Percentiles rank a stretch among this genome's conserved stretches.
phyloP scores from a whole-genome alignment of 2,113 vertebrate genomes.

The Cariama cristata region DNA sequence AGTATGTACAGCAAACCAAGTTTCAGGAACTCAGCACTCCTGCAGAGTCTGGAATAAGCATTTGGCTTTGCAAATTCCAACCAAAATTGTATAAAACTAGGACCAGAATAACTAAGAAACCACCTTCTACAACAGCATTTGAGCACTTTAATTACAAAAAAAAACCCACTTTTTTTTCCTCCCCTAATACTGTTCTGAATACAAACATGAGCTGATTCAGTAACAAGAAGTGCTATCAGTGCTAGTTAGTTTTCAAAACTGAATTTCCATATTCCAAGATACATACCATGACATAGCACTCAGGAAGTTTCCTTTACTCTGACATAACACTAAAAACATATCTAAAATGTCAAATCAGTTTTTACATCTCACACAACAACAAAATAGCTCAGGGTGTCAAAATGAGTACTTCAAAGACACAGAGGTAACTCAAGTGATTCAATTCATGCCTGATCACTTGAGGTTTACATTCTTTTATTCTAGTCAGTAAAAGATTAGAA shows the following conservation, averaged over 20 bases:
- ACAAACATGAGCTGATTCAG: neutral
- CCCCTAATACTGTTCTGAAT: neutral
- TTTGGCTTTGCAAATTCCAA: neutral
- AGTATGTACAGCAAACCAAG: accelerated
- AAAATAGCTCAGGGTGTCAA: neutral
- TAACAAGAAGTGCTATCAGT: neutral
- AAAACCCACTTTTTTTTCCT: neutral
- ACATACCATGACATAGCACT: neutral
- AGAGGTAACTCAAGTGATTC: neutral
- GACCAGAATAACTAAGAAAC: neutral
- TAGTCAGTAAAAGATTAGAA: neutral
- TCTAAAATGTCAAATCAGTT: neutral
- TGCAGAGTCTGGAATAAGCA: neutral
- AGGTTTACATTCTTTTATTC: neutral
- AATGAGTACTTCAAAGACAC: neutral
- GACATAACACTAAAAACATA: neutral
- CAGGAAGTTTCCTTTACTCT: neutral
- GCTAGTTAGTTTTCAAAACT: neutral
- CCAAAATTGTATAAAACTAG: neutral
- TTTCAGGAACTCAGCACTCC: neutral
- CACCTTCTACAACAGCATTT: neutral
- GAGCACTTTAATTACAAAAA: neutral
- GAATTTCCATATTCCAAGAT: neutral
- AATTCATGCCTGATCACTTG: neutral
- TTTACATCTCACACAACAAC: neutral